These are phyloP conservation scores for Calliphora vicina DNA, from an alignment of 1,140 invertebrate species.

Conservation along the genomic window DNA sequence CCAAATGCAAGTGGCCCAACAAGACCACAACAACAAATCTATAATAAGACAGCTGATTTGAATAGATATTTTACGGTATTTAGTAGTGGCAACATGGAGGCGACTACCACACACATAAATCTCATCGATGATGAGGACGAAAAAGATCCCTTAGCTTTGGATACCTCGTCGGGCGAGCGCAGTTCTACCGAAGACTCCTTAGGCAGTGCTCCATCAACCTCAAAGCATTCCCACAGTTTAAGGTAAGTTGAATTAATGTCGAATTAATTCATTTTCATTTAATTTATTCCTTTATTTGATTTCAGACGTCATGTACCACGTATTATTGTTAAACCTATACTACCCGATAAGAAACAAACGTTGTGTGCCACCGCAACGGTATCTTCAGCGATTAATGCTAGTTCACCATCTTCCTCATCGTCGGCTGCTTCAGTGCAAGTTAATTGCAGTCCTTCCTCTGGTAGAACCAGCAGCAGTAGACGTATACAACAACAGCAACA, in stretches of 20 bases:
- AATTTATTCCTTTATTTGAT: neutral
- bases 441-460: constrained; percentile 38
- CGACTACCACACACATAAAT: constrained; percentile 49
- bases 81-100: constrained; percentile 18
- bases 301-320: constrained; percentile 59
- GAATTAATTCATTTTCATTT: neutral
- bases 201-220: constrained; percentile 41
- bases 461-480: constrained; percentile 53
- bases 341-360: constrained; percentile 55
- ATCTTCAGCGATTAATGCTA: constrained; percentile 28
- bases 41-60: neutral
- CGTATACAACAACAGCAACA: constrained; percentile 60
- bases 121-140: constrained; percentile 59
- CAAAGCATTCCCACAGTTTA: constrained; percentile 59
- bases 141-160: constrained; percentile 59
- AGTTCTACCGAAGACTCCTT: constrained; percentile 28
- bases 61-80: constrained; percentile 16
- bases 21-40: neutral
- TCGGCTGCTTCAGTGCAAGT: constrained; percentile 30
- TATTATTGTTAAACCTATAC: constrained; percentile 61
- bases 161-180: constrained; percentile 35
- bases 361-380: neutral
- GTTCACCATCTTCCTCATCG: constrained; percentile 35
- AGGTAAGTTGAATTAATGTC: constrained; percentile 43
- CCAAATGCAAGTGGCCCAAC: constrained; percentile 13